Evolutionary conservation across 2,797 vertebrate species (phyloP), one percentile per base, ranked within the genome.

Genomic region (Merluccius polli): DNA sequence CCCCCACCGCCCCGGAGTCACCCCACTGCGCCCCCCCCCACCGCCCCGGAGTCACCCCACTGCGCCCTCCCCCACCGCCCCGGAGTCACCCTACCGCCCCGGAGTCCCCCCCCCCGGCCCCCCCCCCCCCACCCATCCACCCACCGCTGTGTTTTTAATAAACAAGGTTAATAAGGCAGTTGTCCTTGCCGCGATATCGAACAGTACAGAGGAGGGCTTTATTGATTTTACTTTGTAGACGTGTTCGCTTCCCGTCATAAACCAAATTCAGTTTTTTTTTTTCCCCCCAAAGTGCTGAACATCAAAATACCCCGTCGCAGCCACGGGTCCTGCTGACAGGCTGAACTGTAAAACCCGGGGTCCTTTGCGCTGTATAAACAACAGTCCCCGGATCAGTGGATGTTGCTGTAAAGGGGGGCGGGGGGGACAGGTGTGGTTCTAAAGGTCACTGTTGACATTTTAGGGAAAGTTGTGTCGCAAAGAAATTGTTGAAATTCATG

Each of bases 121-220:
- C 15, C 16, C 52, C 52, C n/a, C n/a, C 52, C 52, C 10, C n/a
- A 9, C 52, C 52, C 52, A 3, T 8, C 33, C 3, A 73, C 77
- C 67, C 74, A 70, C n/a, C n/a, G n/a, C n/a, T n/a, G n/a, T 72
- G n/a, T 12, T 74, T 83, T 82, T 84, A 85, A 83, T 83, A 84
- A 86, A 86, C 80, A 75, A 30, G 18, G 76, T 63, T 85, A 87
- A 88, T 84, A 79, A 89, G 80, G 77, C 72, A n/a, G n/a, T 77
- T 73, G 82, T 81, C 83, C 85, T 86, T 87, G 81, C 70, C 72
- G 13, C 6, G 4, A 31, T 77, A 70, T 73, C 73, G 78, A 75
- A 72, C 74, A 29, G 31, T n/a, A 52, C 18, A 4, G 65, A 30
- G 24, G 59, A 27, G 73, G 73, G 29, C 59, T 80, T 79, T 79